Evolutionary conservation across 2,797 vertebrate species (phyloP), one percentile per base, ranked within the genome.

Genomic region (Sebastes glaucus): DNA sequence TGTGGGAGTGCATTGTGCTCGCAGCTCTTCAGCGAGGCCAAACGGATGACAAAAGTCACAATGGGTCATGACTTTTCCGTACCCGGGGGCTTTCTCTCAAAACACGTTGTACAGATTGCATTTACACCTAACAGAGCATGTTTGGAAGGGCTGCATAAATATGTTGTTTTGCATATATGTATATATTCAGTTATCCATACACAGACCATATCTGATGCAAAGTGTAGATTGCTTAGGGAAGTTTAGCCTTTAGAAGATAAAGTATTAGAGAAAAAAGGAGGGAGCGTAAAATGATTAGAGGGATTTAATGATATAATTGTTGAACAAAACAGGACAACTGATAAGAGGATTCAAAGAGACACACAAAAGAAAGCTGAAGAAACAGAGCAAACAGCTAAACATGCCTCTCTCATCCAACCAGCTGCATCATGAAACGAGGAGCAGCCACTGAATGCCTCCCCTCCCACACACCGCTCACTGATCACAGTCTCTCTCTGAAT

Each of bases 381-480:
- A 38, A 63, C 65, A 62, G 60, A 66, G 42, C 23, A 78, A 18
- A 61, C 27, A 14, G 27, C 66, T 49, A 67, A 82, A 82, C 53
- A 73, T 63, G 57, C 68, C 68, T 72, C 76, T 86, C 70, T 82
- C 74, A 79, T 81, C 61, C 71, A 82, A 66, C 46, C 71, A 61
- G 79, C 56, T 76, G 79, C 62, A 81, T 62, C 65, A 78, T 81
- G 71, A 84, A 86, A 89, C 9, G 0, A 83, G 68, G 69, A 46
- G 78, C 70, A 77, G 71, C 71, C 49, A 30, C 65, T 32, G 33
- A 85, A 88, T 59, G 78, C 67, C 62, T 87, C 61, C 55, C 82
- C 77, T 78, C 87, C 84, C 79, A 89, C 80, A 77, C 81, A 66
- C 71, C 28, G 64, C 72, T 80, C 38, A 65, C 68, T 70, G 42